A percentile compares a stretch with the other conserved stretches of the same genome.
Evolutionary conservation across 2,888 invertebrate genomes (phyloP).

Genomic region (Cephus spinipes): DNA sequence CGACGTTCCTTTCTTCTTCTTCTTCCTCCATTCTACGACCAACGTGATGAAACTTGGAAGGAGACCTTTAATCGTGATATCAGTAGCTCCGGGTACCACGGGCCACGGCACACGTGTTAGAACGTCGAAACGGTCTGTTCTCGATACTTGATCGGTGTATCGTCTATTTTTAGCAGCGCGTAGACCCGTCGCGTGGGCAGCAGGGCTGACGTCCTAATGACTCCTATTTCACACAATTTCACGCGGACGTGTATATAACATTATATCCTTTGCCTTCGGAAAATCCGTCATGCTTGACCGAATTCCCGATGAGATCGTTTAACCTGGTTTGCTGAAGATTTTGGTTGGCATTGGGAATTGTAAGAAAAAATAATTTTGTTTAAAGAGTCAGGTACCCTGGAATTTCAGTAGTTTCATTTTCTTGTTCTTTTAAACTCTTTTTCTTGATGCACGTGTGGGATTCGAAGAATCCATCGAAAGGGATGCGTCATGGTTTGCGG

Average conservation of each 20-base stretch:
- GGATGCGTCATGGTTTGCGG: background rate
- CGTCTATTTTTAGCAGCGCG: conserved; percentile 54
- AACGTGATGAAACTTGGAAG: background rate
- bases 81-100: background rate
- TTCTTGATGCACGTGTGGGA: background rate
- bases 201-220: conserved; percentile 43
- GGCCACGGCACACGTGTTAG: conserved; percentile 19
- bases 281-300: background rate
- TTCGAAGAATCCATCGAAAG: background rate
- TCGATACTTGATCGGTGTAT: conserved; percentile 54
- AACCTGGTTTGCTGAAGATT: background rate
- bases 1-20: background rate
- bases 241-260: background rate
- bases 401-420: background rate
- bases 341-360: background rate
- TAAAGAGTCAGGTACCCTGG: background rate
- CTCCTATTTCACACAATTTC: conserved; percentile 27
- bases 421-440: background rate
- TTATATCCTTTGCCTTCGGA: background rate
- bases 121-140: conserved; percentile 29
- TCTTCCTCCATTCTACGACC: background rate
- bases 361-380: background rate
- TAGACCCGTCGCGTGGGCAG: conserved; percentile 40
- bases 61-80: background rate
- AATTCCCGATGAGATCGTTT: background rate